Conservation (phyloP, 1,140 invertebrate genomes). For the Tyrophagus putrescentiae region DNA sequence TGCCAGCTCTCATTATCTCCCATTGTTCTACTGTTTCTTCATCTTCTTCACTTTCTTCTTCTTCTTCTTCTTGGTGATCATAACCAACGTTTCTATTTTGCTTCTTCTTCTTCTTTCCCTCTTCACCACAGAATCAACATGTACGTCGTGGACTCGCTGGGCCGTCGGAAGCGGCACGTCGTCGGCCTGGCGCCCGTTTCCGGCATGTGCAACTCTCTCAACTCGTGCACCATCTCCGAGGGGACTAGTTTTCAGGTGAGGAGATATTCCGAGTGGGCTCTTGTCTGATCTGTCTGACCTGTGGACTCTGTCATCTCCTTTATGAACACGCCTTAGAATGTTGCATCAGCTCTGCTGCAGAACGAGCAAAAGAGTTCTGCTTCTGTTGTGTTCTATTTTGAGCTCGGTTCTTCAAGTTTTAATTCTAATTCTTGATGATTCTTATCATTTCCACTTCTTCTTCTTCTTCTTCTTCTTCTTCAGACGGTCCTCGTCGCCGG, state of each 20-base stretch:
- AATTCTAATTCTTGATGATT: background rate
- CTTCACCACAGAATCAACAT: slow-evolving; percentile 27
- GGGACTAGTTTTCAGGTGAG: slow-evolving; percentile 41
- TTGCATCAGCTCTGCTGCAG: too few relatives aligned
- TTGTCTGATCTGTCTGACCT: too few relatives aligned
- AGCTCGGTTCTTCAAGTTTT: background rate
- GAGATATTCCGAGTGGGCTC: background rate
- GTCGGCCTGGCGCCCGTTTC: slow-evolving; percentile 44
- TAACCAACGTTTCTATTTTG: background rate
- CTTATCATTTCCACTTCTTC: too few relatives aligned
- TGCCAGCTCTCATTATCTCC: background rate
- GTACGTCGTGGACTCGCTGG: slow-evolving; percentile 28
- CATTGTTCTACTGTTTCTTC: background rate
- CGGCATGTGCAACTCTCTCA: slow-evolving; percentile 46
- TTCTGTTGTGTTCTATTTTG: too few relatives aligned
- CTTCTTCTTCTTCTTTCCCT: background rate
- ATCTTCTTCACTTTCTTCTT: background rate
- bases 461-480: background rate
- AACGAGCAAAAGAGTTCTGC: too few relatives aligned
- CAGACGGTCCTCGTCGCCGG: slow-evolving; percentile 35
- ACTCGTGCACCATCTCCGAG: slow-evolving; percentile 48
- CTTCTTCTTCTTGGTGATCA: slow-evolving; percentile 13
- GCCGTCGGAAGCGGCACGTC: slow-evolving; percentile 28
- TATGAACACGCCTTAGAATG: too few relatives aligned
- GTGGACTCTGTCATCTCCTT: background rate